Base-by-base conservation (phyloP, 2,888 invertebrate species). In the Tyria jacobaeae region DNA sequence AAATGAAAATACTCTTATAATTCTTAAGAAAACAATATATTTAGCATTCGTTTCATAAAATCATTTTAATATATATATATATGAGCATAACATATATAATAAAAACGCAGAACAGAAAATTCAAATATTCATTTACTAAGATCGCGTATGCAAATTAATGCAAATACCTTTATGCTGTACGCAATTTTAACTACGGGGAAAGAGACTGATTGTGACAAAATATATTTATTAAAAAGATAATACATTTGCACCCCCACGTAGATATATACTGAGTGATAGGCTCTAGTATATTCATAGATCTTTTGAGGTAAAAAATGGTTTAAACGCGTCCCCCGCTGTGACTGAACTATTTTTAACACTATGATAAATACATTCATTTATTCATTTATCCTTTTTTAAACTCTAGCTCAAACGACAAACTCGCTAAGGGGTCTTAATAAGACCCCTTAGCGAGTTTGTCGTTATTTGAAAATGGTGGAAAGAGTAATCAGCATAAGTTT, bases 241-340 rank as follows among this genome's bases (percentile, higher is more conserved):
- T 15, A 61, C 50, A 60, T 67, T 66, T 55, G 70, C 71, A 75
- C 82, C 78, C 80, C 81, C 81, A 70, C 82, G 75, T 70, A 70
- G 57, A 72, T 70, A n/a, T n/a, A n/a, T n/a, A n/a, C n/a, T 67
- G 64, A 64, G 63, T 77, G 73, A 70, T 71, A 70, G 71, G 73
- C 73, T 74, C 64, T 68, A 57, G 63, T 59, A 67, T 75, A 76
- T 76, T 73, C 80, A 76, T 64, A 69, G 74, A 69, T 58, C 62
- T 66, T 65, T 62, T 53, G 60, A 68, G 68, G n/a, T 66, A 76
- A 76, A 76, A 70, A 51, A 65, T 59, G 62, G 64, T 62, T 67
- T 62, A 55, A 63, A 60, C 60, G 34, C 47, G 60, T 70, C 76
- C 67, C 76, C 76, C 75, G 68, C 76, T 62, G 73, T 69, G 76